Conservation (phyloP, 2,113 vertebrate genomes). For the Diadophis punctatus region DNA sequence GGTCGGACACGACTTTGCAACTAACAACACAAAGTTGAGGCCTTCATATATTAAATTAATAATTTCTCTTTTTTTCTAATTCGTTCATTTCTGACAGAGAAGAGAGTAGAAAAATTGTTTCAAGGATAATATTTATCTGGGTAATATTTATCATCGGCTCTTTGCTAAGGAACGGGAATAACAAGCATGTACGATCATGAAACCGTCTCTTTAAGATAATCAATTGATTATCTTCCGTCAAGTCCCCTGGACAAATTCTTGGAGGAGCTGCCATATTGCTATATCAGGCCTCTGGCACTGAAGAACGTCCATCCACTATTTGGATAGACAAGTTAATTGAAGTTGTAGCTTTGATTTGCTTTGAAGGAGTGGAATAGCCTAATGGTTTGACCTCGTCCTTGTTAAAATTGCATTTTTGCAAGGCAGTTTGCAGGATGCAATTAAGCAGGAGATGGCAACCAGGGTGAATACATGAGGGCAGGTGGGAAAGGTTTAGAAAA, state of each 20-base stretch:
- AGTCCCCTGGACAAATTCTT: neutral
- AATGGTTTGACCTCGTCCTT: neutral
- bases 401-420: neutral
- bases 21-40: too few species aligned
- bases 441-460: neutral
- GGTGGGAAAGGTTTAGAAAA: neutral
- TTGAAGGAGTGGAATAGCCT: neutral
- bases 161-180: neutral
- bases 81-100: too few species aligned
- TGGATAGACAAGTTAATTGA: neutral
- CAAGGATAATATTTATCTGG: neutral
- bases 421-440: neutral
- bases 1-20: too few species aligned
- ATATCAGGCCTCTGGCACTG: neutral
- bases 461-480: neutral
- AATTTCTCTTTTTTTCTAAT: too few species aligned
- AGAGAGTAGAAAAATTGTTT: neutral
- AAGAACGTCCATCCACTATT: neutral
- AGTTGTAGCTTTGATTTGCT: neutral
- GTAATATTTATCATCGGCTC: too few species aligned
- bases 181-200: neutral
- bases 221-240: neutral
- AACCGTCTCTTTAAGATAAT: neutral
- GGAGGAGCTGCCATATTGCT: neutral
- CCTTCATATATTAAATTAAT: too few species aligned